phyloP scores from a whole-genome alignment of 1,140 invertebrate species.

The Musca domestica region DNA sequence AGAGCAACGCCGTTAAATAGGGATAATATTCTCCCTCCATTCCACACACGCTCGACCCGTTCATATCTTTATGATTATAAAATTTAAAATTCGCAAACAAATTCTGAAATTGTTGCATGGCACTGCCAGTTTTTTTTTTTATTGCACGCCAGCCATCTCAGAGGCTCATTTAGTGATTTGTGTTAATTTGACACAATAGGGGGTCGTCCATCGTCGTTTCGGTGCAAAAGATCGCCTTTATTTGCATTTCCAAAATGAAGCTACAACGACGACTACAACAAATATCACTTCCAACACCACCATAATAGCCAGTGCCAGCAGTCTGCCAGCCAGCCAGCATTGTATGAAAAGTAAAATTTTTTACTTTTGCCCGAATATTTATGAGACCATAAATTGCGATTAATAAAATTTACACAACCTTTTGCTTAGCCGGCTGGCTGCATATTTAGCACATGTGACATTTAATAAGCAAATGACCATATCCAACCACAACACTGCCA shows the following conservation, averaged over 20 bases:
- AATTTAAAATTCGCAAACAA: too few species aligned
- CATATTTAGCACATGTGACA: constrained; percentile 21
- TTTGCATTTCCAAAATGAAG: background rate
- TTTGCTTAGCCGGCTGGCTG: constrained; percentile 17
- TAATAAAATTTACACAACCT: constrained; percentile 29
- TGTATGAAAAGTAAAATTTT: constrained; percentile 15
- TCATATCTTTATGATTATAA: too few species aligned
- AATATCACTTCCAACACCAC: background rate
- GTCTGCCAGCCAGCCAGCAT: background rate
- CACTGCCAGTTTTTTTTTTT: too few species aligned
- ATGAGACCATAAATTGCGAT: constrained; percentile 28
- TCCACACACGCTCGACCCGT: too few species aligned
- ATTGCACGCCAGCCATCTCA: background rate
- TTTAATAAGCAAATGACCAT: constrained; percentile 15
- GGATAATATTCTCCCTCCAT: too few species aligned
- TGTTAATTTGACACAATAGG: constrained; percentile 27
- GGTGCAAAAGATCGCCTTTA: too few species aligned
- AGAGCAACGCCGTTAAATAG: too few species aligned
- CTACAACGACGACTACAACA: constrained; percentile 2
- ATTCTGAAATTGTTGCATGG: too few species aligned
- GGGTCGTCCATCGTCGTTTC: constrained; percentile 14
- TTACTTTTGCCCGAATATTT: constrained; percentile 22
- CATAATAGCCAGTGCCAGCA: too few species aligned
- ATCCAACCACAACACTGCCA: background rate
- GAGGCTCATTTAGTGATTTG: constrained; percentile 23